phyloP scores from a whole-genome alignment of 2,797 vertebrate genomes.

The Phoebastria nigripes region DNA sequence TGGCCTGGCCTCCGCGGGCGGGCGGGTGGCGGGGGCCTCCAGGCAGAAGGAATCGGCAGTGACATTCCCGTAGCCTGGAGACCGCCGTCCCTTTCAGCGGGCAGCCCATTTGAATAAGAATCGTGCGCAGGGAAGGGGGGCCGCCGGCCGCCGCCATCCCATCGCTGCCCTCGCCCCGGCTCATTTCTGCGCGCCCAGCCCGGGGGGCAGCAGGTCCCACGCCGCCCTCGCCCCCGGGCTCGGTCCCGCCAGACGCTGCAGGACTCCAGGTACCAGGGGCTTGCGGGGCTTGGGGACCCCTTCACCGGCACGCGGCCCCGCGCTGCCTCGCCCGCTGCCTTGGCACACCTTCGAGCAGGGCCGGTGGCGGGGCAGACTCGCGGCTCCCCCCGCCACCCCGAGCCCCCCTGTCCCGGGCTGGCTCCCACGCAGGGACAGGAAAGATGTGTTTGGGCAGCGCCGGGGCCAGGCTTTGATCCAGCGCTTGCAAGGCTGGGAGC shows the following conservation, averaged over 20 bases:
- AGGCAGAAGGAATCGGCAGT: constrained; percentile 77
- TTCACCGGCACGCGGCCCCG: neutral
- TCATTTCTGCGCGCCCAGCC: neutral
- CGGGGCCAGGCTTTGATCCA: constrained; percentile 14
- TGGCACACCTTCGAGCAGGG: neutral
- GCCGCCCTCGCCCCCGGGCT: neutral
- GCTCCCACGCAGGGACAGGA: neutral
- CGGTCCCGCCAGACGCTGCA: neutral
- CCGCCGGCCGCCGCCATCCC: constrained; percentile 14
- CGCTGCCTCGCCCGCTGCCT: neutral
- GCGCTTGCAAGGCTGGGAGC: neutral
- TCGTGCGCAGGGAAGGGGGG: constrained; percentile 27
- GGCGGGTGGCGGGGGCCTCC: constrained; percentile 37
- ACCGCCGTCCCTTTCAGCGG: constrained; percentile 82
- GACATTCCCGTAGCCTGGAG: constrained; percentile 83
- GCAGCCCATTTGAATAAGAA: constrained; percentile 88
- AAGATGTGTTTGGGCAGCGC: constrained; percentile 25
- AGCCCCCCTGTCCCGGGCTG: neutral
- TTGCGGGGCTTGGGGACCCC: neutral
- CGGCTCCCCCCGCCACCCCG: neutral
- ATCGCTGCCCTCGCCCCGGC: neutral
- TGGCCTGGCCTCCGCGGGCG: neutral
- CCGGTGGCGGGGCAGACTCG: neutral
- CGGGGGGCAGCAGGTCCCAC: neutral
- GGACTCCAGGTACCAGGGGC: constrained; percentile 18